These are phyloP conservation scores for Coelopa pilipes DNA, from an alignment of 2,888 invertebrate genomes.

Conservation along the genomic window DNA sequence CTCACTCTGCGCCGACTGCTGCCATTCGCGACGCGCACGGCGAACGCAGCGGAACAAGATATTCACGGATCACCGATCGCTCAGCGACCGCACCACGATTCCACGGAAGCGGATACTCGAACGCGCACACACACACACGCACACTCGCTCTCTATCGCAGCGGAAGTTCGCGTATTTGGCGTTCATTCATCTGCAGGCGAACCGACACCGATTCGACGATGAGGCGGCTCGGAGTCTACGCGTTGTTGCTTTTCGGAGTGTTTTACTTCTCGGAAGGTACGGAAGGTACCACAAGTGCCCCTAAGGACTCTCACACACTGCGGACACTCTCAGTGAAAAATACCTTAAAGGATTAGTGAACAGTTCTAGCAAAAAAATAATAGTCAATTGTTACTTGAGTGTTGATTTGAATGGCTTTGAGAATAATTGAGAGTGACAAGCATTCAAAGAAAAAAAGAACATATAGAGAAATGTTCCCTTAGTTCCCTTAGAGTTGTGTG, in stretches of 20 bases:
- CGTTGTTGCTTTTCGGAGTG: slow-evolving; percentile 52
- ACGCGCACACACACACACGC: slow-evolving; percentile 40
- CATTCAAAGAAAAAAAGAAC: no score
- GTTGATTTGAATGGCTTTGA: no score
- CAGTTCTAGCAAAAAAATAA: no score
- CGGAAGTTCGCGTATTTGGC: neutral
- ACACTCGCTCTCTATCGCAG: slow-evolving; percentile 1
- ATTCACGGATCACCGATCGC: neutral
- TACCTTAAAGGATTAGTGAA: no score
- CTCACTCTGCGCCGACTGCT: slow-evolving; percentile 33
- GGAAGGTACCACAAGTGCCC: neutral
- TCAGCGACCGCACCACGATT: neutral
- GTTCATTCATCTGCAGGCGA: no score
- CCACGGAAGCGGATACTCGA: slow-evolving; percentile 31
- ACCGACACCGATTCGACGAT: slow-evolving; percentile 41
- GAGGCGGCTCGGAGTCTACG: slow-evolving; percentile 49
- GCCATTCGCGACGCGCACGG: slow-evolving; percentile 54
- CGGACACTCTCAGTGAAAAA: no score
- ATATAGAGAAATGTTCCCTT: no score
- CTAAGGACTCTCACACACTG: neutral
- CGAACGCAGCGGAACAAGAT: slow-evolving; percentile 48
- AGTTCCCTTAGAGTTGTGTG: no score
- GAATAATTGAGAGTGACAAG: no score
- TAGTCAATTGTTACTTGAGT: no score
- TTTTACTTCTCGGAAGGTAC: slow-evolving; percentile 65